Evolutionary conservation across 2,113 vertebrate species (phyloP), one percentile per base, ranked within the genome.

Genomic region (Pleuronectes platessa): DNA sequence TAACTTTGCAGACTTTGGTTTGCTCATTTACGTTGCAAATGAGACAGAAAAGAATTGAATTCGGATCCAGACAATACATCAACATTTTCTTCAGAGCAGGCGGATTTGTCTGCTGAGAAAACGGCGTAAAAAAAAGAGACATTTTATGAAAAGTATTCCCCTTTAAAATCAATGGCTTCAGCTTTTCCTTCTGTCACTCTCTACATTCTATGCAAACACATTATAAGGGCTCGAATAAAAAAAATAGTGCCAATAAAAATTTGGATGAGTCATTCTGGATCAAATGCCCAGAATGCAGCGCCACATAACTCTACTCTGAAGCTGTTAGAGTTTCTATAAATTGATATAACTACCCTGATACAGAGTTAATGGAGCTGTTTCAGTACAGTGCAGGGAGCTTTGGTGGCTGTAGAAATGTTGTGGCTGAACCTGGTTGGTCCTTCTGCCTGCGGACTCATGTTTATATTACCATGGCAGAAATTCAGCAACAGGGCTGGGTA

Each of bases 31-130:
- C n/a, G 31, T 35, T 56, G 40, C 20, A 65, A 72, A 61, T 54
- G 26, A 53, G 18, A 65, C 26, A 35, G 17, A 17, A 53, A 53
- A 78, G 53, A 74, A 68, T 7, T 51, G 60, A 75, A 59, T 53
- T 37, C 31, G 63, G 71, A 51, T 79, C 62, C 18, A 37, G 47
- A 59, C 63, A 69, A 71, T 62, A 73, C 11, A 26, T 83, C 66
- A 81, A 17, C 2, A 71, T 72, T 86, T 71, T 68, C 56, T 64
- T 75, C 66, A 83, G 60, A 64, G 68, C 63, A 59, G 81, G 58
- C 65, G 27, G 81, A 89, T 88, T 88, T 88, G 76, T 68, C 81
- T 60, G 53, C 73, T 75, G 77, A 77, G 73, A 71, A 71, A 81
- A 75, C 79, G 59, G 74, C 59, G 60, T 59, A 82, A 76, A 78